Evolutionary conservation across 2,797 vertebrate species (phyloP).

Genomic region (Gambusia yucatana): DNA sequence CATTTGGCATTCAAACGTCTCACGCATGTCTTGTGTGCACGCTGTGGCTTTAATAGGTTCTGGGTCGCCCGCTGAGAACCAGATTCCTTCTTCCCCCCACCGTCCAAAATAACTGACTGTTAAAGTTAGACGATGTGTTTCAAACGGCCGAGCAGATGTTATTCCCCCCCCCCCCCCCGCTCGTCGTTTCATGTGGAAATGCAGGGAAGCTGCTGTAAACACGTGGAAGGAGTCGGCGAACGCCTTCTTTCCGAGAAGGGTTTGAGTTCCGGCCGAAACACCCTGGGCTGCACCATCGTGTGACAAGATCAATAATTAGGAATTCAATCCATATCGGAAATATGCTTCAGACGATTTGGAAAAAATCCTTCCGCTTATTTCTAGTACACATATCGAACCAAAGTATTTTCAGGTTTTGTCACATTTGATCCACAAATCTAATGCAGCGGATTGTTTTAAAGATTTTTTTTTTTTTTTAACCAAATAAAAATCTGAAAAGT

Average conservation of each 20-base stretch:
- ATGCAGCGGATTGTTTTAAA: neutral
- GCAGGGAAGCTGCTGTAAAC: conserved; percentile 29
- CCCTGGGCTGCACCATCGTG: neutral
- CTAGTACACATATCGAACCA: neutral
- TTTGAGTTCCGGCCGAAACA: neutral
- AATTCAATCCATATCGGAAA: neutral
- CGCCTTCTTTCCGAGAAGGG: neutral
- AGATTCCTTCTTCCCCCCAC: conserved; percentile 44
- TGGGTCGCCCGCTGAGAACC: conserved; percentile 48
- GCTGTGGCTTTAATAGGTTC: conserved; percentile 64
- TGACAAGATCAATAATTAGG: neutral
- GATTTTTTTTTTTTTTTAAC: neutral
- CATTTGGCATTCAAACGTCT: conserved; percentile 54
- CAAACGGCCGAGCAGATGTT: conserved; percentile 36
- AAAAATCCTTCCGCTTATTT: neutral
- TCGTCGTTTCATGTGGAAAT: conserved; percentile 37
- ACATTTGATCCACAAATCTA: neutral
- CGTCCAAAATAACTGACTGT: conserved; percentile 52
- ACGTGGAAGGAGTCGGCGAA: neutral
- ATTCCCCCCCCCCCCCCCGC: conserved; percentile 24
- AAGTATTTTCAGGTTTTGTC: neutral
- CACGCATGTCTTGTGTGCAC: conserved; percentile 50
- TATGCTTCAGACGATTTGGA: neutral
- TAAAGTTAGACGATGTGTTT: conserved; percentile 65
- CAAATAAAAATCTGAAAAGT: neutral